phyloP scores from a whole-genome alignment of 2,797 vertebrate genomes.

The Oreonectes daqikongensis region DNA sequence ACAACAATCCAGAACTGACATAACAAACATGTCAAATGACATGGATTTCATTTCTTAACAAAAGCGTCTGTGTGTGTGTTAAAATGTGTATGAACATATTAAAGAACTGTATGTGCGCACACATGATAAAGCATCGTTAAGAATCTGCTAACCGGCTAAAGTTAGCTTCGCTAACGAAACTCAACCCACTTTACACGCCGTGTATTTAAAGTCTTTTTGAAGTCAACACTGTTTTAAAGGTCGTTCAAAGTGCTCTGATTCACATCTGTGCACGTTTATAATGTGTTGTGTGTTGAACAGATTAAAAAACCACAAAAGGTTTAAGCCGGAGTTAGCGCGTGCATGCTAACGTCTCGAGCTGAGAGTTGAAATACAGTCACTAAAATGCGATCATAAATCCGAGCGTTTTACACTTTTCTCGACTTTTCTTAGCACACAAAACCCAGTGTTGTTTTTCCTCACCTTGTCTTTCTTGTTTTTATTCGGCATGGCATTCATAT shows the following conservation, averaged over 20 bases:
- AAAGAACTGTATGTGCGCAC: not conserved
- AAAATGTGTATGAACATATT: not conserved
- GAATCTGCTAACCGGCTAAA: constrained; percentile 19
- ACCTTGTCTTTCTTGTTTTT: constrained; percentile 85
- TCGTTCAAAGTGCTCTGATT: not conserved
- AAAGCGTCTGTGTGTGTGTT: not conserved
- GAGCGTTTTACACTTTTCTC: not conserved
- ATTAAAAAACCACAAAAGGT: not conserved
- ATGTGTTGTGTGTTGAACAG: not conserved
- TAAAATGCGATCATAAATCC: not conserved
- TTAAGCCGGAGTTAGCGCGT: constrained; percentile 10
- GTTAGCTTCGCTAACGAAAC: constrained; percentile 3
- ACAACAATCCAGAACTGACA: not conserved
- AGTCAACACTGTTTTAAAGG: too few species aligned
- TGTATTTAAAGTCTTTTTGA: not conserved
- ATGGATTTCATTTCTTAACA: not conserved
- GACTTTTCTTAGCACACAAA: not conserved
- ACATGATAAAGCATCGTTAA: not conserved
- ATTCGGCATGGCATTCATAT: constrained; percentile 79
- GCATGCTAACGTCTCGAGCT: constrained; percentile 22
- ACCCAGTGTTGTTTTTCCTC: constrained; percentile 46
- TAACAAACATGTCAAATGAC: not conserved
- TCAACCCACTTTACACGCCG: too few species aligned
- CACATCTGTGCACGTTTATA: not conserved
- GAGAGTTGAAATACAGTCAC: not conserved